Conservation (phyloP, 2,888 invertebrate species). For the Reticulitermes lucifugus region DNA sequence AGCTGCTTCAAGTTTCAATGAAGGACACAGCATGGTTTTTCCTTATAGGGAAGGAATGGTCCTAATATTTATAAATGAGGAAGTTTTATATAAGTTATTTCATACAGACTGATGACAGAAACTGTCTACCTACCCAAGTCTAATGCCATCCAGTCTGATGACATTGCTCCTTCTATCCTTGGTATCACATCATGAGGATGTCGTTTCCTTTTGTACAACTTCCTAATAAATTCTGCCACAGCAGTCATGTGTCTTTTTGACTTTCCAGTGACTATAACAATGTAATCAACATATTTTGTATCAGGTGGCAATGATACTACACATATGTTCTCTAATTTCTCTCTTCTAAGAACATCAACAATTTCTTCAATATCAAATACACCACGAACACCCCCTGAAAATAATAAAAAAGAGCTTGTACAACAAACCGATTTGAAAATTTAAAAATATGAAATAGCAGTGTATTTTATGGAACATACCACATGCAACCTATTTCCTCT, state of each 20-base stretch:
- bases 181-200: conserved; percentile 74
- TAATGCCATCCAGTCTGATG: conserved; percentile 88
- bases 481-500: no score
- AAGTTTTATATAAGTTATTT: no score
- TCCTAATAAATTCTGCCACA: conserved; percentile 79
- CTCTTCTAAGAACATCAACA: conserved; percentile 78
- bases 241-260: conserved; percentile 81
- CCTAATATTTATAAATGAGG: no score
- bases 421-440: neutral
- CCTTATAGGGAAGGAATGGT: no score
- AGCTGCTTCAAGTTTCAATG: no score
- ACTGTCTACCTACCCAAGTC: conserved; percentile 77
- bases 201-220: conserved; percentile 80
- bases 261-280: conserved; percentile 82
- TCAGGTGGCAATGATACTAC: conserved; percentile 81
- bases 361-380: conserved; percentile 92
- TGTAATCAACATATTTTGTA: conserved; percentile 84
- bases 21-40: neutral
- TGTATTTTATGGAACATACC: neutral
- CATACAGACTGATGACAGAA: neutral
- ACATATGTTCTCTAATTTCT: conserved; percentile 85
- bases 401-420: conserved; percentile 15
- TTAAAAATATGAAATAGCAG: neutral
- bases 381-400: conserved; percentile 81
- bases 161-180: conserved; percentile 80